Conservation (phyloP, 2,888 invertebrate species). For the Morinoia aosen region DNA sequence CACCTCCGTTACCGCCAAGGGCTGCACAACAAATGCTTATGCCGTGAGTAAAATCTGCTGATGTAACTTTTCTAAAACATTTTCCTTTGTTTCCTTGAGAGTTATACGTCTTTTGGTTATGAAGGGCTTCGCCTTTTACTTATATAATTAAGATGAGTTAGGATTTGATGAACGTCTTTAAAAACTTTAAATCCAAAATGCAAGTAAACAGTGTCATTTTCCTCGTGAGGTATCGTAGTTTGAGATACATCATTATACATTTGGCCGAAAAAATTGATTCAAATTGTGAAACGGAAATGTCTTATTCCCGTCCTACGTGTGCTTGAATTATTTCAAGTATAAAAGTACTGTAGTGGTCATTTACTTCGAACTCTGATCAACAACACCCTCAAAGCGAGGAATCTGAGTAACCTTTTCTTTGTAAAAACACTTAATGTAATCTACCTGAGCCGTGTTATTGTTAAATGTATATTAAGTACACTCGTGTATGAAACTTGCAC, state of each 20-base stretch:
- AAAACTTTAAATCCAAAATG: not conserved
- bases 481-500: not conserved
- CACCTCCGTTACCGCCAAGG: constrained; percentile 55
- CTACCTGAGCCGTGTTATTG: too few species aligned
- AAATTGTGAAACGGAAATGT: not conserved
- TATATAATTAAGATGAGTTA: not conserved
- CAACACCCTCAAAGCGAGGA: not conserved
- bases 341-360: too few species aligned
- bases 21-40: constrained; percentile 41
- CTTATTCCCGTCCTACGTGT: not conserved
- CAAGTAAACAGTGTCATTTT: not conserved
- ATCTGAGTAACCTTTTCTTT: not conserved
- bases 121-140: not conserved
- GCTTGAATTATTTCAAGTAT: too few species aligned
- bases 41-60: not conserved
- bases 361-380: too few species aligned
- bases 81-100: not conserved
- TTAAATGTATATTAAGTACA: too few species aligned
- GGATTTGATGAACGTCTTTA: not conserved
- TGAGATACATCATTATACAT: not conserved
- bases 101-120: not conserved
- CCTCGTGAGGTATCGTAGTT: not conserved
- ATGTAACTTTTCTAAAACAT: not conserved
- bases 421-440: too few species aligned
- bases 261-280: not conserved